Evolutionary conservation across 2,888 invertebrate genomes (phyloP).

Genomic region (Thalpophila matura): DNA sequence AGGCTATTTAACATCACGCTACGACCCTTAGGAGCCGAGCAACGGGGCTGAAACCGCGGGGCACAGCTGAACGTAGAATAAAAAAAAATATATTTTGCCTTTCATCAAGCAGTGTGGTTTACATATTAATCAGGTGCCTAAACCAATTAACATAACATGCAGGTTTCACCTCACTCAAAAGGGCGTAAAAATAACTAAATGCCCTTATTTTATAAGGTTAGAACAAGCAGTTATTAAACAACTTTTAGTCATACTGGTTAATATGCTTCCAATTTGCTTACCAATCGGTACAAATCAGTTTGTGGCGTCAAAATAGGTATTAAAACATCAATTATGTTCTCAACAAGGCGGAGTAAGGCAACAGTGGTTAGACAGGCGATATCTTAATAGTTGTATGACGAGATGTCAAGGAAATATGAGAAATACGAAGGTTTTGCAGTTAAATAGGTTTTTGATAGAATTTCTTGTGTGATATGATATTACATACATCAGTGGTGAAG

Average conservation of each 20-base stretch:
- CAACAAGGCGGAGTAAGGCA: conserved; percentile 24
- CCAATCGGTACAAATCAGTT: conserved; percentile 70
- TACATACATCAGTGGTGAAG: no score
- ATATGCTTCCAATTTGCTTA: conserved; percentile 72
- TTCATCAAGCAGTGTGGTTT: background rate
- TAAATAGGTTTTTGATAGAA: background rate
- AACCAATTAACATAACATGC: background rate
- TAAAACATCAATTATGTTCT: conserved; percentile 51
- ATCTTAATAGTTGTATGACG: conserved; percentile 42
- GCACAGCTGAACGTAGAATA: no score
- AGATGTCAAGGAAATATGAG: conserved; percentile 52
- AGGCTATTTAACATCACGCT: no score
- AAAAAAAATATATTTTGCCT: no score
- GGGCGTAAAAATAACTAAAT: conserved; percentile 20
- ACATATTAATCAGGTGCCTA: background rate
- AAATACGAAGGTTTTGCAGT: conserved; percentile 10
- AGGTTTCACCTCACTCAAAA: background rate
- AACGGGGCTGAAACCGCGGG: no score
- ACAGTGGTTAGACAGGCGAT: conserved; percentile 19
- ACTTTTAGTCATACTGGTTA: conserved; percentile 55
- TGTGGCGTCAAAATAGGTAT: conserved; percentile 65
- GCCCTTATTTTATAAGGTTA: conserved; percentile 28
- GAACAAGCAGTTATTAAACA: conserved; percentile 26
- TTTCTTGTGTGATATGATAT: background rate
- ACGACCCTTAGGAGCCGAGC: no score